phyloP scores from a whole-genome alignment of 2,113 vertebrate genomes.

The Malurus elegans region DNA sequence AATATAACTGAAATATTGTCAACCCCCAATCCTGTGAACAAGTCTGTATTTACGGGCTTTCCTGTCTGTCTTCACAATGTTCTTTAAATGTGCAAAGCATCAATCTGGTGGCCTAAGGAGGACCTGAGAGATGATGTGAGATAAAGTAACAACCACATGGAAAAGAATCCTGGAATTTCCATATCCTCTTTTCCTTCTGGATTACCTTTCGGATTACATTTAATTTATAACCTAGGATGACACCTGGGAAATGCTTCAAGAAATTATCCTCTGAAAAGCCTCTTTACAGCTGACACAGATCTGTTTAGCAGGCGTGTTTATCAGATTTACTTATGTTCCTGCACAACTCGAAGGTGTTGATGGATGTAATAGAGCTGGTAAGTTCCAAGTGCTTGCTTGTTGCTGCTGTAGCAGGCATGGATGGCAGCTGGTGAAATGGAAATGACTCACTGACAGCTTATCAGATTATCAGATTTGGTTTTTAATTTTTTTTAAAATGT shows the following conservation, averaged over 20 bases:
- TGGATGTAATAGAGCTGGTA: neutral
- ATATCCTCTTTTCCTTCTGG: neutral
- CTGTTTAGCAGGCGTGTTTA: neutral
- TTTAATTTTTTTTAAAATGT: neutral
- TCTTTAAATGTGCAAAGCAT: neutral
- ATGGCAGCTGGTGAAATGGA: constrained; percentile 1
- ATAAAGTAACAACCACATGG: neutral
- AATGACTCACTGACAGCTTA: neutral
- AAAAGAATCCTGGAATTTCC: neutral
- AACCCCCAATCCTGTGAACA: neutral
- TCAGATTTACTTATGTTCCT: constrained; percentile 15
- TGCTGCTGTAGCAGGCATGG: neutral
- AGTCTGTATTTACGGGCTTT: neutral
- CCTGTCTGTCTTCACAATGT: neutral
- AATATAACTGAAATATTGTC: neutral
- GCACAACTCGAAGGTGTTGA: neutral
- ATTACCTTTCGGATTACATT: neutral
- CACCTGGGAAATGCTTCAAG: neutral
- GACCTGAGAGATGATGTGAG: neutral
- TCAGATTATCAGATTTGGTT: too few relatives aligned
- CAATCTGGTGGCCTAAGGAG: neutral
- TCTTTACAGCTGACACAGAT: constrained; percentile 1
- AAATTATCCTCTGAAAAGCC: neutral
- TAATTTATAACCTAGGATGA: neutral
- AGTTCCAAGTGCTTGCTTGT: neutral